phyloP scores from a whole-genome alignment of 2,888 invertebrate species.

The Agrotis segetum region DNA sequence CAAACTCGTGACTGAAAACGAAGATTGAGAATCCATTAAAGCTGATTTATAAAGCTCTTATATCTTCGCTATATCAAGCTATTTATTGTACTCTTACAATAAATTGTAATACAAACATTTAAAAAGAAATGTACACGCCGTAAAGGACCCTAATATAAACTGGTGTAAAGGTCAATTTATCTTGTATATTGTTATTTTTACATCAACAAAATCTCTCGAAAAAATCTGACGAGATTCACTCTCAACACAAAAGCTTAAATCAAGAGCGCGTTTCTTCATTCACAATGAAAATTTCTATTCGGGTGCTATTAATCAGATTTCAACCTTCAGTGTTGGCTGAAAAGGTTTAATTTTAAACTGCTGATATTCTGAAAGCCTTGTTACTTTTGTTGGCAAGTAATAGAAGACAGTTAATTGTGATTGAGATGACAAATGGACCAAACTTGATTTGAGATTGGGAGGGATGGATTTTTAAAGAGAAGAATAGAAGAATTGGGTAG shows the following conservation, averaged over 20 bases:
- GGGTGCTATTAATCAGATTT: constrained; percentile 61
- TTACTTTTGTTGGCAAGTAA: constrained; percentile 74
- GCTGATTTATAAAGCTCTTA: background rate
- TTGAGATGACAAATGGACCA: constrained; percentile 68
- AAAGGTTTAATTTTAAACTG: constrained; percentile 62
- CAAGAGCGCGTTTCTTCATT: constrained; percentile 58
- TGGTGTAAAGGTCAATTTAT: constrained; percentile 30
- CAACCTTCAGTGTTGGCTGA: constrained; percentile 48
- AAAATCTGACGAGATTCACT: constrained; percentile 48
- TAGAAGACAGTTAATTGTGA: constrained; percentile 72
- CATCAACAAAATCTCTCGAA: constrained; percentile 39
- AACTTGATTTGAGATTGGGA: constrained; percentile 52
- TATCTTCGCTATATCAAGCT: background rate
- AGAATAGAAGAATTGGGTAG: constrained; percentile 18
- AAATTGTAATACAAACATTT: constrained; percentile 3
- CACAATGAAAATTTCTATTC: constrained; percentile 52
- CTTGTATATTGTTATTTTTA: constrained; percentile 37
- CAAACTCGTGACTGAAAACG: background rate
- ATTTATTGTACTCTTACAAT: constrained; percentile 12
- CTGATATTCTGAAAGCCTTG: constrained; percentile 55
- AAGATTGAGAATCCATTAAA: constrained; percentile 13
- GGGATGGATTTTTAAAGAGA: constrained; percentile 42
- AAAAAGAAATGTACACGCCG: background rate
- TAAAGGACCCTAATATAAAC: constrained; percentile 20
- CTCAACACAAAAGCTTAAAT: constrained; percentile 65